A percentile compares a stretch with the other conserved stretches of the same genome.
phyloP scores from a whole-genome alignment of 2,888 invertebrate genomes.

The Helicoverpa assulta region DNA sequence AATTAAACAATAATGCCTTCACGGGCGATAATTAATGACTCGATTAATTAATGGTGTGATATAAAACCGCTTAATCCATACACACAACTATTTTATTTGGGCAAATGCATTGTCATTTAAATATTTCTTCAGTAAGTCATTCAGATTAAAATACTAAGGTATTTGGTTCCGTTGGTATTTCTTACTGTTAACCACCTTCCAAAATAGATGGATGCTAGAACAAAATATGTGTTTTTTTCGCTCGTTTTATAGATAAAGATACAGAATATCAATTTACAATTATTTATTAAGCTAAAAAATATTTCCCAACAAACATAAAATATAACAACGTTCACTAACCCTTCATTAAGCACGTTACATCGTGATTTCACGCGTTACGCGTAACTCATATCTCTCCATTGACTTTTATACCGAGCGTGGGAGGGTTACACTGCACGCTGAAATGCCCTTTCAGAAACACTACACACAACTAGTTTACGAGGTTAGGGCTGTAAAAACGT shows the following conservation, averaged over 20 bases:
- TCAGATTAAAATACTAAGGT: too few species aligned
- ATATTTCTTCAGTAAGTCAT: too few species aligned
- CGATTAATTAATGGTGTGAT: not conserved
- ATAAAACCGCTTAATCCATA: not conserved
- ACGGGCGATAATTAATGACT: not conserved
- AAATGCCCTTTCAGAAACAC: constrained; percentile 13
- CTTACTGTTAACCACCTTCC: too few species aligned
- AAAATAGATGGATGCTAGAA: too few species aligned
- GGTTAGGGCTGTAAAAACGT: constrained; percentile 3
- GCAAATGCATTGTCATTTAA: too few species aligned
- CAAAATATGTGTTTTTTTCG: too few species aligned
- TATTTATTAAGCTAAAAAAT: too few species aligned
- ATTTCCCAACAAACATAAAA: too few species aligned
- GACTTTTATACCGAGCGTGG: constrained; percentile 27
- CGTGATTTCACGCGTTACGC: constrained; percentile 1
- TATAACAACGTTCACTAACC: not conserved
- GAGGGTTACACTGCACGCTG: not conserved
- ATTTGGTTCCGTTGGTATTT: too few species aligned
- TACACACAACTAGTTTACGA: constrained; percentile 20
- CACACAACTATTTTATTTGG: not conserved
- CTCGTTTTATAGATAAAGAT: too few species aligned
- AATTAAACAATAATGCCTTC: not conserved
- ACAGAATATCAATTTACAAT: too few species aligned
- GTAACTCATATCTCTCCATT: constrained; percentile 15
- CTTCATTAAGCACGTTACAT: not conserved